Conservation (phyloP, 2,113 vertebrate species). For the Sialia sialis region DNA sequence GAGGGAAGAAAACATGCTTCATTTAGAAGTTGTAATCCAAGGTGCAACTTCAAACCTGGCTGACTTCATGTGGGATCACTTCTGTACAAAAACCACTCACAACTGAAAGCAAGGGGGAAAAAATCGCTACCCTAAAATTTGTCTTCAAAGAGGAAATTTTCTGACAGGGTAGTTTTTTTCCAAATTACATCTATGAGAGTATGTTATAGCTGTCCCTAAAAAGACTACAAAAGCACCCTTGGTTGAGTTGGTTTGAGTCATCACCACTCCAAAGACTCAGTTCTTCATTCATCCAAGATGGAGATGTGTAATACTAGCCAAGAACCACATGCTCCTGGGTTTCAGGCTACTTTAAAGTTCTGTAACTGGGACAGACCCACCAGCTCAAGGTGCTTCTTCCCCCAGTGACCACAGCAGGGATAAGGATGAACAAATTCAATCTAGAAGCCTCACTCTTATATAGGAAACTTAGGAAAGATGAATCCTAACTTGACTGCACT, state of each 20-base stretch:
- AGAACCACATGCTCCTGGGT: background rate
- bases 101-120: background rate
- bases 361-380: background rate
- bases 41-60: background rate
- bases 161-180: background rate
- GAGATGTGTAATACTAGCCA: background rate
- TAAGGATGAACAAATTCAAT: background rate
- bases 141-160: background rate
- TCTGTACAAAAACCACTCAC: background rate
- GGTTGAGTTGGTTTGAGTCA: background rate
- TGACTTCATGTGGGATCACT: background rate
- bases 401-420: fast-evolving
- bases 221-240: background rate
- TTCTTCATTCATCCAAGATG: background rate
- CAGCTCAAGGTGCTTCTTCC: background rate
- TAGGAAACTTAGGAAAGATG: background rate
- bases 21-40: background rate
- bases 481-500: background rate
- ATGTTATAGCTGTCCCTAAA: background rate
- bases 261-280: background rate
- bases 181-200: background rate
- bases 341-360: background rate
- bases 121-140: background rate
- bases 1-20: background rate
- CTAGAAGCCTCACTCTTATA: background rate